Percentiles rank a stretch among this genome's conserved stretches.
Conservation (phyloP, 2,888 invertebrate species). For the Lasioglossum malachurum region DNA sequence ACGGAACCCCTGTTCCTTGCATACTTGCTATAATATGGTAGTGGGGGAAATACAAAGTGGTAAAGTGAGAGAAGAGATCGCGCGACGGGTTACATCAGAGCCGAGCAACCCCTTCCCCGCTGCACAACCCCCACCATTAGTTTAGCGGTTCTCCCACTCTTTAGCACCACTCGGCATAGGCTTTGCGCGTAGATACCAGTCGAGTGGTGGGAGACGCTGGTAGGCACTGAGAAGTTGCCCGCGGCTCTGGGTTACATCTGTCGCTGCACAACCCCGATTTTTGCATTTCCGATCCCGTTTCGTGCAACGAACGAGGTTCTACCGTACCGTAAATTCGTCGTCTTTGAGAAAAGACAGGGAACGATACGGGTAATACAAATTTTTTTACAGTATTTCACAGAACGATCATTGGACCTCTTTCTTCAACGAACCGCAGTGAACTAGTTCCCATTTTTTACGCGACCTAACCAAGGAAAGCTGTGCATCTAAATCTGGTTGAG, state of each 20-base stretch:
- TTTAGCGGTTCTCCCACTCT: too few relatives aligned
- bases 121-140: too few relatives aligned
- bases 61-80: not conserved
- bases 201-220: too few relatives aligned
- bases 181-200: too few relatives aligned
- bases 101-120: too few relatives aligned
- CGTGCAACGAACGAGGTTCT: too few relatives aligned
- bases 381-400: conserved; percentile 24
- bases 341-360: conserved; percentile 38
- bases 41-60: too few relatives aligned
- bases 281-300: not conserved
- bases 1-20: not conserved
- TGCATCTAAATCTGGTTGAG: not conserved
- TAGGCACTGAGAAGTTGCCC: too few relatives aligned
- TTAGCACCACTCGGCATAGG: too few relatives aligned
- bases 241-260: too few relatives aligned
- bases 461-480: not conserved
- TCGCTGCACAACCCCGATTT: too few relatives aligned
- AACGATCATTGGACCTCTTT: conserved; percentile 24
- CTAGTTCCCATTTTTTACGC: not conserved
- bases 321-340: not conserved
- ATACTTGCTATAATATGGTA: too few relatives aligned
- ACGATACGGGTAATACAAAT: conserved; percentile 20
- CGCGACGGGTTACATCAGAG: not conserved
- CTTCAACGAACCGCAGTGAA: conserved; percentile 19